phyloP scores from a whole-genome alignment of 2,888 invertebrate genomes.

The Microdon myrmicae region DNA sequence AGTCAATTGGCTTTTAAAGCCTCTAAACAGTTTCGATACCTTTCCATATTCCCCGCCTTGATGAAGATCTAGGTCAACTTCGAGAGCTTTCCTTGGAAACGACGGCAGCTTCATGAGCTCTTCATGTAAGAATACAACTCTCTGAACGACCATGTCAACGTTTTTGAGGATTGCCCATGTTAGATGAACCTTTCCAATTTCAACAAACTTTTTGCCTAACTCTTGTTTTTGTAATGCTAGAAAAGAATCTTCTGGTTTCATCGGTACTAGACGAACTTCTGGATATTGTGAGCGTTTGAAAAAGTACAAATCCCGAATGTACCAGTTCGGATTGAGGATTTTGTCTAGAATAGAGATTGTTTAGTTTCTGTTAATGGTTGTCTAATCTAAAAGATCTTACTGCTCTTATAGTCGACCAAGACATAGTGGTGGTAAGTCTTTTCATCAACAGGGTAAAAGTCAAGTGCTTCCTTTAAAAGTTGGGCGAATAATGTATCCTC shows the following conservation, averaged over 20 bases:
- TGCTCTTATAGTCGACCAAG: slow-evolving; percentile 97
- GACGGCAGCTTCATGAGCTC: slow-evolving; percentile 98
- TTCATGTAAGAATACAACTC: slow-evolving; percentile 98
- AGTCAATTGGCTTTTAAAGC: background rate
- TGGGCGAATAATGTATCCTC: slow-evolving; percentile 97
- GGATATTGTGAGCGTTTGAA: slow-evolving; percentile 98
- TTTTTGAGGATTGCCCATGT: slow-evolving; percentile 94
- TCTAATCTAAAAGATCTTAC: slow-evolving; percentile 70
- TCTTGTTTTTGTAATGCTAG: slow-evolving; percentile 91
- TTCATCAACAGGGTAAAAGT: slow-evolving; percentile 97
- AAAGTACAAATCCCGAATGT: slow-evolving; percentile 94
- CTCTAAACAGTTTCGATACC: slow-evolving; percentile 66
- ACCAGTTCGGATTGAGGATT: slow-evolving; percentile 94
- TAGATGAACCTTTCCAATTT: slow-evolving; percentile 93
- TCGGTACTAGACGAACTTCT: slow-evolving; percentile 90
- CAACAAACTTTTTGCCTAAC: slow-evolving; percentile 91
- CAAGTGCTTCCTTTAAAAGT: slow-evolving; percentile 93
- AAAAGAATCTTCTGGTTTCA: slow-evolving; percentile 92
- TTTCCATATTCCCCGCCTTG: slow-evolving; percentile 90
- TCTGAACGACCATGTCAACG: slow-evolving; percentile 94
- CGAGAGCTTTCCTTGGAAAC: slow-evolving; percentile 97
- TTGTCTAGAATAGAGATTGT: slow-evolving; percentile 74
- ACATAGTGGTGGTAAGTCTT: slow-evolving; percentile 89
- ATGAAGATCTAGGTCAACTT: slow-evolving; percentile 94
- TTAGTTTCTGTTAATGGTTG: background rate